These are phyloP conservation scores for Amphiprion percula DNA, from an alignment of 2,113 vertebrate genomes.

Conservation along the genomic window DNA sequence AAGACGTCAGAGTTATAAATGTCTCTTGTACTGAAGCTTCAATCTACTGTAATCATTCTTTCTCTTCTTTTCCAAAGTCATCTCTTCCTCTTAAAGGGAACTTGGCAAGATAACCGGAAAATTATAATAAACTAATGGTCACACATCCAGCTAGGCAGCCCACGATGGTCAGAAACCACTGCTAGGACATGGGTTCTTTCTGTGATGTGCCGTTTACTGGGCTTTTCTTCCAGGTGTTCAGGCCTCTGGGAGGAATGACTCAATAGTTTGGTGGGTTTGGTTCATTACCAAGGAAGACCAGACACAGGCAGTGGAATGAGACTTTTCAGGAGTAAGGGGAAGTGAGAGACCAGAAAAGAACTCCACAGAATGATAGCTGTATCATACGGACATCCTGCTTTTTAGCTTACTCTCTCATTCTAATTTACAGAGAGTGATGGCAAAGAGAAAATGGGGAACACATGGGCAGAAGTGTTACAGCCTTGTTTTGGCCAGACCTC, in stretches of 20 bases:
- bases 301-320: conserved; percentile 11
- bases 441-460: conserved; percentile 9
- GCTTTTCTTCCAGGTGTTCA: conserved; percentile 56
- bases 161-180: conserved; percentile 9
- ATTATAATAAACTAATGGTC: conserved; percentile 14
- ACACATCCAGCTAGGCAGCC: conserved; percentile 5
- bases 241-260: conserved; percentile 67
- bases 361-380: conserved; percentile 15
- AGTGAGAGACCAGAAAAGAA: conserved; percentile 22
- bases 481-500: conserved; percentile 10
- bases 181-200: conserved; percentile 16
- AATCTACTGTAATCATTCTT: conserved; percentile 31
- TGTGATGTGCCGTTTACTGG: conserved; percentile 46
- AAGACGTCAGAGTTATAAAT: conserved; percentile 13
- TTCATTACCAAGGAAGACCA: conserved; percentile 47
- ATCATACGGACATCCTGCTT: conserved; percentile 47
- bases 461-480: conserved; percentile 10
- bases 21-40: conserved; percentile 4
- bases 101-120: conserved; percentile 19
- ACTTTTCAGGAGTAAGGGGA: conserved; percentile 24
- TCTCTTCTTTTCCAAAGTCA: not conserved
- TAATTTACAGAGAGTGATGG: conserved; percentile 1
- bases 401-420: conserved; percentile 11
- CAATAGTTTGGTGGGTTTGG: conserved; percentile 59
- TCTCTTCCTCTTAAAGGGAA: not conserved